These are phyloP conservation scores for Seriola dumerili DNA, from an alignment of 2,113 vertebrate species.

Conservation along the genomic window DNA sequence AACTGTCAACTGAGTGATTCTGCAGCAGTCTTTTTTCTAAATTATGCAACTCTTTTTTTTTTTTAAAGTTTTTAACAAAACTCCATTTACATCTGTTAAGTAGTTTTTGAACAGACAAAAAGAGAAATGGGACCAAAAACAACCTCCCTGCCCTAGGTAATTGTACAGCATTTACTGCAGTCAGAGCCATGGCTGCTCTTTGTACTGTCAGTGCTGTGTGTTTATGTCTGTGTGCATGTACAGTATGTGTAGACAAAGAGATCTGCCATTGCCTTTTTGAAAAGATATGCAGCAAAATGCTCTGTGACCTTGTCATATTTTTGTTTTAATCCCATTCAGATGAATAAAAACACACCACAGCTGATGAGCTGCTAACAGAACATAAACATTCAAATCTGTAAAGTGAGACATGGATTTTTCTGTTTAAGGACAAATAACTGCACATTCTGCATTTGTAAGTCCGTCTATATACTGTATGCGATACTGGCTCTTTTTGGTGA, in stretches of 20 bases:
- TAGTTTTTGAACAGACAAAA: neutral
- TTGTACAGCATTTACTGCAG: slow-evolving; percentile 23
- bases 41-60: neutral
- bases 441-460: no score
- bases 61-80: neutral
- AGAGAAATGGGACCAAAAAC: slow-evolving; percentile 12
- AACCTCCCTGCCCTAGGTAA: neutral
- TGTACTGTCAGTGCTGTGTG: slow-evolving; percentile 11
- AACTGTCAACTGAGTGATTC: no score
- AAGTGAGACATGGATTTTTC: neutral
- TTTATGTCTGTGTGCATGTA: neutral
- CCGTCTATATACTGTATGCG: no score
- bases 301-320: slow-evolving; percentile 16
- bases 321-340: slow-evolving; percentile 17
- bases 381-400: slow-evolving; percentile 12
- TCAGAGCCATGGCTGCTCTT: slow-evolving; percentile 16
- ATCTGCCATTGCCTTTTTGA: slow-evolving; percentile 5
- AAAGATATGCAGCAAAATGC: neutral
- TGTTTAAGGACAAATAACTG: neutral
- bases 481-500: no score
- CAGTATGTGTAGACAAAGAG: slow-evolving; percentile 19
- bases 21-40: no score
- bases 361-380: neutral
- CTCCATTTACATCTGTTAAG: neutral
- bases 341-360: neutral